Evolutionary conservation across 2,113 vertebrate species (phyloP), one percentile per base, ranked within the genome.

Genomic region (Caretta caretta): DNA sequence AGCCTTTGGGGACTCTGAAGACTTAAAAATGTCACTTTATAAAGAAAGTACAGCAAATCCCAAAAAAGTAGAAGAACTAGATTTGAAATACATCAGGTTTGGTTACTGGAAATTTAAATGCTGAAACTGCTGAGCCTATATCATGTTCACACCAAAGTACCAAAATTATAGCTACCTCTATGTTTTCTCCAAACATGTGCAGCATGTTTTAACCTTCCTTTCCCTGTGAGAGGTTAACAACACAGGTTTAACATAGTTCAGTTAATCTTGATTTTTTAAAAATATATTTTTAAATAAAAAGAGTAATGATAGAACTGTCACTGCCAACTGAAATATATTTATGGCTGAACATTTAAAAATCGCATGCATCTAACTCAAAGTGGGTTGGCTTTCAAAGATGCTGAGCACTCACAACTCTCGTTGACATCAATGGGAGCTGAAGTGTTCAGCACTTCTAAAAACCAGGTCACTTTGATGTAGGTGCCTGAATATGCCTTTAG

Each of bases 61-160:
- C 82, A 69, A 19, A 80, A 59, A 65, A 93, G 19, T 46, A 94
- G 93, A 79, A 42, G 27, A 80, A 54, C 53, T 89, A 76, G 79
- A 72, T 92, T 83, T 96, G 42, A 80, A 88, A 92, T 84, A 87
- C 31, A 20, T 65, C 38, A 25, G 10, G 50, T 86, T 93, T 91
- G 79, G 56, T 84, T 90, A 50, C 49, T 81, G 86, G 38, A 25
- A n/a, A 53, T 81, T 42, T 86, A 89, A 78, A 86, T 53, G 54
- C 3, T 79, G 80, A 69, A 31, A 90, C 59, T 91, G 42, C 65
- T 91, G 93, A 94, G 48, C 19, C n/a, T 56, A 3, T 59, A 31
- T 89, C 83, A 79, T 89, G 59, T n/a, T 79, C 78, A 49, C 16
- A 4, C 5, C 11, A 5, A 25, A 76, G 72, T 38, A 76, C 38